A percentile compares a stretch with the other conserved stretches of the same genome.
phyloP scores from a whole-genome alignment of 2,113 vertebrate species.

The Melanocharis versteri region DNA sequence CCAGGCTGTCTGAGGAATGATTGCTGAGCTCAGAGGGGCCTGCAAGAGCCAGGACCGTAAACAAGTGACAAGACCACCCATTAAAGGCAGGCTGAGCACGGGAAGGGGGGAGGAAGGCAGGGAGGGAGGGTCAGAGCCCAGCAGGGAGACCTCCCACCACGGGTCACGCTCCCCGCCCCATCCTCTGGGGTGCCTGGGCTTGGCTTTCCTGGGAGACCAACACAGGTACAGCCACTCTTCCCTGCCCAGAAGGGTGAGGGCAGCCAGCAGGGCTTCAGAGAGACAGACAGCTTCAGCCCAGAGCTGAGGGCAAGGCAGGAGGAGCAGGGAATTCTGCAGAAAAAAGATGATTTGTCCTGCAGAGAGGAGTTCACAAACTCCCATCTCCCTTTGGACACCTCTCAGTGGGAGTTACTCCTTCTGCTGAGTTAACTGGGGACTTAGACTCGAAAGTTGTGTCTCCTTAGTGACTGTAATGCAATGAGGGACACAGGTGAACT shows the following conservation, averaged over 20 bases:
- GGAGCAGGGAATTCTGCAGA: background rate
- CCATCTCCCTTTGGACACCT: background rate
- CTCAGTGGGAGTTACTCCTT: background rate
- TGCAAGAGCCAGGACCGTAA: background rate
- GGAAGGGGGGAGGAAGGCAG: background rate
- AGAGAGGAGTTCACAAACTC: background rate
- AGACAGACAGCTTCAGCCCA: background rate
- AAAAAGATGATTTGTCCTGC: background rate
- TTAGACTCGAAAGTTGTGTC: background rate
- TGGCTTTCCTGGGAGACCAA: background rate
- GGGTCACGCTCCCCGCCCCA: background rate
- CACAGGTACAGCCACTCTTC: background rate
- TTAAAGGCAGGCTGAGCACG: background rate
- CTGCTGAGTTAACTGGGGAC: background rate
- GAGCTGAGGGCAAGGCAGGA: background rate
- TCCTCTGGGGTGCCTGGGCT: background rate
- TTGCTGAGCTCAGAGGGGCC: background rate
- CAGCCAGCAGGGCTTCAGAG: background rate
- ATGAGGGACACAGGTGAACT: background rate
- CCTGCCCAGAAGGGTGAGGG: background rate
- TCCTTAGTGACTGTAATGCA: rapidly evolving
- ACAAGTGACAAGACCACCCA: conserved; percentile 47
- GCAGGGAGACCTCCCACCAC: background rate
- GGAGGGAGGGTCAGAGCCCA: background rate
- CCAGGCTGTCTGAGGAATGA: background rate